phyloP scores from a whole-genome alignment of 2,888 invertebrate genomes.

The Phanerotoma sp. region DNA sequence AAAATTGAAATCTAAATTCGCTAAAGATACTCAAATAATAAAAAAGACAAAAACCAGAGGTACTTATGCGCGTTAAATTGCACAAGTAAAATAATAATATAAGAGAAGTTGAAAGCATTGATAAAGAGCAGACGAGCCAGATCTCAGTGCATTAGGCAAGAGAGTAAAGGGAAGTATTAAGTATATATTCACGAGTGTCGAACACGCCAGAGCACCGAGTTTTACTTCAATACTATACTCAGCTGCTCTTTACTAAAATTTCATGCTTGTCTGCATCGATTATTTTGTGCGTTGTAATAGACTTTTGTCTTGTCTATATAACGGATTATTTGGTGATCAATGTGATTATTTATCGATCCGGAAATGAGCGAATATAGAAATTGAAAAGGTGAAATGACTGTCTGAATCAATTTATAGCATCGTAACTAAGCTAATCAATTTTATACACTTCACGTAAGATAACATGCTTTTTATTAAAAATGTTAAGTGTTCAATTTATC shows the following conservation, averaged over 20 bases:
- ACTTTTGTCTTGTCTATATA: conserved; percentile 6
- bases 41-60: background rate
- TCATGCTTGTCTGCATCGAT: conserved; percentile 15
- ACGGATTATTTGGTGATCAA: conserved; percentile 14
- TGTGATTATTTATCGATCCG: conserved; percentile 24
- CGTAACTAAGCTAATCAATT: conserved; percentile 12
- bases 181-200: background rate
- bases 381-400: conserved; percentile 15
- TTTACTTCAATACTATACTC: background rate
- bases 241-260: background rate
- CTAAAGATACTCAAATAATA: no score
- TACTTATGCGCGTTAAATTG: background rate
- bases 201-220: background rate
- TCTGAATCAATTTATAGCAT: conserved; percentile 9
- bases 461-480: background rate
- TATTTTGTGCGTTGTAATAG: conserved; percentile 16
- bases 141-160: conserved; percentile 11
- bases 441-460: conserved; percentile 1
- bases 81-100: background rate
- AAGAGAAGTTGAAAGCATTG: background rate
- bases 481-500: no score
- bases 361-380: conserved; percentile 13
- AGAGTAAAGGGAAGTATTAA: background rate
- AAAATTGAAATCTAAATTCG: no score
- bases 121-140: conserved; percentile 13